A percentile compares a stretch with the other conserved stretches of the same genome.
Evolutionary conservation across 2,797 vertebrate genomes (phyloP).

Genomic region (Chelon auratus): DNA sequence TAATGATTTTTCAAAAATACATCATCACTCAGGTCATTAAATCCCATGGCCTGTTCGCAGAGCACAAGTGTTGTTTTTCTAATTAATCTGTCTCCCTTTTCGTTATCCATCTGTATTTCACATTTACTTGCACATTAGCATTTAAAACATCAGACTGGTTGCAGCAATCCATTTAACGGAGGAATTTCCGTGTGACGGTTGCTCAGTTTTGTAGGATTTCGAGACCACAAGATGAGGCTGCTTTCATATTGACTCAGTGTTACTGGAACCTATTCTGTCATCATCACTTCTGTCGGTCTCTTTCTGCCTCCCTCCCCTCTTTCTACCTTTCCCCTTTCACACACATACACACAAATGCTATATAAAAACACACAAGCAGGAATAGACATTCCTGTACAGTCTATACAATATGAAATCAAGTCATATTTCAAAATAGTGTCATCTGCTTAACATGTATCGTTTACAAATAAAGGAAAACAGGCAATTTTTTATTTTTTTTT

Average conservation of each 20-base stretch:
- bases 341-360: constrained; percentile 74
- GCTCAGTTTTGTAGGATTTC: constrained; percentile 71
- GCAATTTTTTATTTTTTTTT: constrained; percentile 79
- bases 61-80: constrained; percentile 67
- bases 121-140: constrained; percentile 60
- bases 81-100: constrained; percentile 56
- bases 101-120: constrained; percentile 59
- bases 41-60: constrained; percentile 62
- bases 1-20: constrained; percentile 61
- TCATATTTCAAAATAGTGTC: constrained; percentile 86
- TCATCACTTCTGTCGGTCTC: constrained; percentile 53
- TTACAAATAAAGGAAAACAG: constrained; percentile 85
- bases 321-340: constrained; percentile 45
- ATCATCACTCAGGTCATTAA: constrained; percentile 71
- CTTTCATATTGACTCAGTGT: constrained; percentile 71
- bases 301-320: constrained; percentile 27
- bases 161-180: constrained; percentile 68
- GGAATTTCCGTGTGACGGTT: constrained; percentile 66
- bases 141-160: constrained; percentile 50
- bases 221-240: constrained; percentile 76
- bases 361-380: constrained; percentile 84
- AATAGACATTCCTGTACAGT: constrained; percentile 80
- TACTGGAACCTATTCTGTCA: constrained; percentile 68
- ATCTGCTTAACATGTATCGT: constrained; percentile 83
- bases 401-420: constrained; percentile 86